Evolutionary conservation across 1,140 invertebrate genomes (phyloP).

Genomic region (Caenorhabditis briggsae): DNA sequence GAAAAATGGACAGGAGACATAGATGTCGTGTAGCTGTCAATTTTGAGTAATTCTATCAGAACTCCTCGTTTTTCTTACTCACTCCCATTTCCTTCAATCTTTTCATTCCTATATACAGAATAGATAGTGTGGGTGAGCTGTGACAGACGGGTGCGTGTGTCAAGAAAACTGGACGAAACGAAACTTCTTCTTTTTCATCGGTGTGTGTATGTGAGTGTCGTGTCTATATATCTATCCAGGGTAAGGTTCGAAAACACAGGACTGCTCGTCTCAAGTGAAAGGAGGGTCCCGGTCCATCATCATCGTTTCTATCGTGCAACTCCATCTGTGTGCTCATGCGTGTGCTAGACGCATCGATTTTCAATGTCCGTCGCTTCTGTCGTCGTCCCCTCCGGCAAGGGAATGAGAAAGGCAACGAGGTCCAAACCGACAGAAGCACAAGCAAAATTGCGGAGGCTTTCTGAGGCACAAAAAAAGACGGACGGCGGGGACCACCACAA

Average conservation of each 20-base stretch:
- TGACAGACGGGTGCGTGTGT: conserved; percentile 32
- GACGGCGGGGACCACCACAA: conserved; percentile 13
- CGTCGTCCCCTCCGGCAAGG: conserved; percentile 32
- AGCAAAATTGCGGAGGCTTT: conserved; percentile 25
- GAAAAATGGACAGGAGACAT: conserved; percentile 14
- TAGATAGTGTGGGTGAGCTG: conserved; percentile 27
- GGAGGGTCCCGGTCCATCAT: neutral
- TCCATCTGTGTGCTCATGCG: conserved; percentile 55
- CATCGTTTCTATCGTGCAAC: conserved; percentile 54
- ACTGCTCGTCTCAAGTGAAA: no score
- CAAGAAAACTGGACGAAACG: conserved; percentile 26
- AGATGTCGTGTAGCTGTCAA: neutral
- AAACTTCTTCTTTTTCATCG: no score
- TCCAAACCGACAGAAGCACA: conserved; percentile 26
- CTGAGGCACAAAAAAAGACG: conserved; percentile 8
- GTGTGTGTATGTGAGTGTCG: conserved; percentile 24
- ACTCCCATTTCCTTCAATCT: neutral
- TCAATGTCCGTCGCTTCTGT: conserved; percentile 54
- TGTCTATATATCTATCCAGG: conserved; percentile 44
- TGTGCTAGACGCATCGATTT: conserved; percentile 29
- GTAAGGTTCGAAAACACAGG: conserved; percentile 39
- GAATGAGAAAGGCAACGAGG: conserved; percentile 45
- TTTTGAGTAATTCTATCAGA: conserved; percentile 19
- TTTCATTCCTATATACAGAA: neutral
- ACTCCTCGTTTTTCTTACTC: neutral